Evolutionary conservation across 2,888 invertebrate species (phyloP).

Genomic region (Panopea generosa): DNA sequence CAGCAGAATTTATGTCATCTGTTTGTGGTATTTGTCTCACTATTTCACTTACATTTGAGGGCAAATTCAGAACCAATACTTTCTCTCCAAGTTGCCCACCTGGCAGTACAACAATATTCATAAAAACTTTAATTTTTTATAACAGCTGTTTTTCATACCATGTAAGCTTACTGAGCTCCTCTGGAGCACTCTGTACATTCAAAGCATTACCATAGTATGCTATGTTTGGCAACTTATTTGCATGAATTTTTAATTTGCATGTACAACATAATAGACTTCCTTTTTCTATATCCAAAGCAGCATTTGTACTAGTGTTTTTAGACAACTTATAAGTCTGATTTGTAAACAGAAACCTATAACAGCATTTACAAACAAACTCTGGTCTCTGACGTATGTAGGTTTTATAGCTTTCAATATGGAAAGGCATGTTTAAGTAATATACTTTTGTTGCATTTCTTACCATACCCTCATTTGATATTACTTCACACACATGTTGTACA

Average conservation of each 20-base stretch:
- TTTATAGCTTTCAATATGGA: conserved; percentile 2
- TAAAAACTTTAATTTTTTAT: too few species aligned
- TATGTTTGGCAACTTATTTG: not conserved
- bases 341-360: not conserved
- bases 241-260: not conserved
- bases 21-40: too few species aligned
- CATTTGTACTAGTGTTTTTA: not conserved
- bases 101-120: too few species aligned
- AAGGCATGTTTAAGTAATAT: conserved; percentile 1
- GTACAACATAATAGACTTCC: not conserved
- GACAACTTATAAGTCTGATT: not conserved
- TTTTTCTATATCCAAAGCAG: not conserved
- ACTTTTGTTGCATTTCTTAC: not conserved
- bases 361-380: not conserved
- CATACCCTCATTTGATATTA: not conserved
- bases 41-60: too few species aligned
- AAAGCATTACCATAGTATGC: not conserved
- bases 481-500: not conserved
- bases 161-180: too few species aligned
- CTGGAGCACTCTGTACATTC: not conserved
- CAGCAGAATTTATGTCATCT: too few species aligned
- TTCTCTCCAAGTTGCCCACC: too few species aligned
- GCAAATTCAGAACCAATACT: too few species aligned
- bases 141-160: too few species aligned
- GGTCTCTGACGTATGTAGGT: conserved; percentile 3